Conservation (phyloP, 1,140 invertebrate genomes). For the Zaprionus capensis region DNA sequence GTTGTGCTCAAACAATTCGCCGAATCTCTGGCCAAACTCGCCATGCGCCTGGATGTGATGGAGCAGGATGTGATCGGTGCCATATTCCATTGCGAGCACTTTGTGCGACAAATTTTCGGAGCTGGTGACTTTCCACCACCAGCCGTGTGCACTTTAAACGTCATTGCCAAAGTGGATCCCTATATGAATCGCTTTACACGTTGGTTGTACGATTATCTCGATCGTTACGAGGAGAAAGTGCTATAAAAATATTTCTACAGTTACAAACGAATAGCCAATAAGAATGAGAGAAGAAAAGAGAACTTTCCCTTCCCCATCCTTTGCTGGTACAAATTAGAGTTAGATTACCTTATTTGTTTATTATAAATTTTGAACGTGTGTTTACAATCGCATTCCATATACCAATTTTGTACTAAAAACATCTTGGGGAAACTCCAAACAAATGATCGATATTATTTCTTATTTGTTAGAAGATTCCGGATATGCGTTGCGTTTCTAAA, state of each 20-base stretch:
- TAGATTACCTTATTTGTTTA: not conserved
- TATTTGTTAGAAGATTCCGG: not conserved
- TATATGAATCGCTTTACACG: slow-evolving; percentile 66
- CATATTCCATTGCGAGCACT: slow-evolving; percentile 74
- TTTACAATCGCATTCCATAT: not conserved
- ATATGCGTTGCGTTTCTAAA: not conserved
- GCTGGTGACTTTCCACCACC: slow-evolving; percentile 54
- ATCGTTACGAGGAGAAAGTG: slow-evolving; percentile 41
- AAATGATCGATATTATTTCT: not conserved
- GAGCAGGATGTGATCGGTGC: slow-evolving; percentile 63
- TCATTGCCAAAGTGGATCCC: slow-evolving; percentile 60
- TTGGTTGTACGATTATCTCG: slow-evolving; percentile 61
- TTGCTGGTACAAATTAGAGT: not conserved
- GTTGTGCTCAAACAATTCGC: slow-evolving; percentile 73
- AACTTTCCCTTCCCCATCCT: not conserved
- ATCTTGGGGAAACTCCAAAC: not conserved
- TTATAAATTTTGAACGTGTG: not conserved
- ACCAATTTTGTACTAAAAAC: not conserved
- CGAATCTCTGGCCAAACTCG: slow-evolving; percentile 75
- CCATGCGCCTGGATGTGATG: slow-evolving; percentile 66
- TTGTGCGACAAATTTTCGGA: slow-evolving; percentile 64
- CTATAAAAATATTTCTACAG: slow-evolving; percentile 8
- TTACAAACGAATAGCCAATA: not conserved
- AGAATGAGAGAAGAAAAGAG: not conserved
- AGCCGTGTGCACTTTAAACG: slow-evolving; percentile 33